Conservation (phyloP, 2,888 invertebrate species). For the Drosophila conformis region DNA sequence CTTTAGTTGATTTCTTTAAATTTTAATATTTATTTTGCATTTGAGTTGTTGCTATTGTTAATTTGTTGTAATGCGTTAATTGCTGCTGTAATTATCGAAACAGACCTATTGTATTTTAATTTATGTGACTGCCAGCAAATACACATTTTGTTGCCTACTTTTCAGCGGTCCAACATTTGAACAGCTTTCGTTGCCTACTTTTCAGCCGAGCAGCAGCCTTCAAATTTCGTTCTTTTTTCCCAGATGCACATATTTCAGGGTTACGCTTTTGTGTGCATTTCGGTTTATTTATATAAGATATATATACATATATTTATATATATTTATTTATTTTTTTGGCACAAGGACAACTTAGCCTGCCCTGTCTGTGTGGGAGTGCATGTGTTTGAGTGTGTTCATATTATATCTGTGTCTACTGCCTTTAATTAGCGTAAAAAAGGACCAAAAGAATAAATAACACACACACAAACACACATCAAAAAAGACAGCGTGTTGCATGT, state of each 20-base stretch:
- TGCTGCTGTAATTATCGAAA: constrained; percentile 26
- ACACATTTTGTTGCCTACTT: constrained; percentile 27
- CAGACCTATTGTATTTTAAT: constrained; percentile 4
- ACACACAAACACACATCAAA: background rate
- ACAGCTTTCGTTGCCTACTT: constrained; percentile 26
- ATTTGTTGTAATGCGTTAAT: constrained; percentile 30
- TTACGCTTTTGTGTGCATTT: constrained; percentile 58
- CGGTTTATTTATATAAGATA: constrained; percentile 12
- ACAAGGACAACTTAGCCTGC: constrained; percentile 46
- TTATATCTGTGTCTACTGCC: constrained; percentile 41
- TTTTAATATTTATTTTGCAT: constrained; percentile 26
- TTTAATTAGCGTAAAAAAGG: constrained; percentile 60
- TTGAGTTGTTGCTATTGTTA: constrained; percentile 26
- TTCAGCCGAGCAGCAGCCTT: constrained; percentile 41
- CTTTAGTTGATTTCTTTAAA: constrained; percentile 18
- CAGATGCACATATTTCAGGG: constrained; percentile 49
- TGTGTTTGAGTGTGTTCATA: background rate
- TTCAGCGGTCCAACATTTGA: constrained; percentile 7
- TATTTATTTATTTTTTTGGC: constrained; percentile 45
- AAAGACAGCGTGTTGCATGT: constrained; percentile 29
- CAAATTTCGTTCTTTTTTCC: constrained; percentile 26
- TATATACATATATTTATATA: background rate
- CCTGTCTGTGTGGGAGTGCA: constrained; percentile 9
- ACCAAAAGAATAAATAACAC: constrained; percentile 1
- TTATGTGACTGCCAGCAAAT: constrained; percentile 6